Evolutionary conservation across 1,140 invertebrate genomes (phyloP), one percentile per base, ranked within the genome.

Genomic region (Zaprionus nigranus): DNA sequence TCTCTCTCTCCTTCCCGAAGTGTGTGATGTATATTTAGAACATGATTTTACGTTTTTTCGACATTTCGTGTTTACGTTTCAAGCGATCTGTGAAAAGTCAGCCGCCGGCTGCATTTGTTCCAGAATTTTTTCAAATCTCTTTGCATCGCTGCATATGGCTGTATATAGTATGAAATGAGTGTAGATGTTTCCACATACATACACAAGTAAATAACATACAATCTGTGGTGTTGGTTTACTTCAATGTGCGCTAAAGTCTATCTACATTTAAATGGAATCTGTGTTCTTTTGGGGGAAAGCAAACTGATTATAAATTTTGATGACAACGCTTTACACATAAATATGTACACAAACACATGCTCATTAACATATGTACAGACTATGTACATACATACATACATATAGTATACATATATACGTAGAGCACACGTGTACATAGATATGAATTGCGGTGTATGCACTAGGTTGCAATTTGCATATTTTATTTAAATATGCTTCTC

Each of bases 41-140:
- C 68, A 88, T 87, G 84, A 87, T 88, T 87, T 86, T 88, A 72
- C 67, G 65, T 84, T 88, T 87, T 43, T 88, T 62, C 58, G 68
- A 81, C 67, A 67, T 84, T 84, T 88, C 65, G 40, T 87, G 84
- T 87, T 87, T 87, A 88, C 81, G 59, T 87, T 88, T 75, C 62
- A 75, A 78, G 70, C 74, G 65, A 88, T 57, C 77, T 83, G 73
- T 83, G 73, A 83, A 78, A 78, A 78, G 61, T 78, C 75, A 63
- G 67, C 84, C 71, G 84, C 77, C 81, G 84, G 81, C 81, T 87
- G 84, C 84, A 87, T 81, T 88, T 87, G 78, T 87, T 87, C 84
- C 84, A 87, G 85, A 87, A 87, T 70, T 75, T 90, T 90, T 70
- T 81, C 62, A 53, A 36, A 43, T 65, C 62, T 68, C 59, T 58